A percentile compares a stretch with the other conserved stretches of the same genome.
Evolutionary conservation across 92 coral and sea anemone genomes (phyloP).

Genomic region (Montipora capitata): DNA sequence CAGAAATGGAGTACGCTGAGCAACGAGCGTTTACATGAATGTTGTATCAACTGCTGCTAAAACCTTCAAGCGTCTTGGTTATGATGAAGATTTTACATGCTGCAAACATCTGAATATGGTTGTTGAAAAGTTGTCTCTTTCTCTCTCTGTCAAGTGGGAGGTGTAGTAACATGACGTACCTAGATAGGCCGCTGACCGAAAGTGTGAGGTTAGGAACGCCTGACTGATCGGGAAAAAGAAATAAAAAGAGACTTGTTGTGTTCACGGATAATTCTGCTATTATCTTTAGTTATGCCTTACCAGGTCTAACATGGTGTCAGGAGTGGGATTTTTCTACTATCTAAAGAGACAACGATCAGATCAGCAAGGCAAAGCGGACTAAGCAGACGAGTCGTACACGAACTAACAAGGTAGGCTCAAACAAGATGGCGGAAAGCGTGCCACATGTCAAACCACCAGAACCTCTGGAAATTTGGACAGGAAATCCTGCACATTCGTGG

Average conservation of each 20-base stretch:
- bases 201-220: not conserved
- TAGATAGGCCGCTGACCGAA: not conserved
- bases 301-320: too few species aligned
- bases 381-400: too few species aligned
- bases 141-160: slow-evolving; percentile 22
- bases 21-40: not conserved
- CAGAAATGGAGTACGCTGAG: slow-evolving; percentile 23
- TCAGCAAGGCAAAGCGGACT: too few species aligned
- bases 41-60: slow-evolving; percentile 21
- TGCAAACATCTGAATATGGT: slow-evolving; percentile 20
- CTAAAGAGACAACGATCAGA: too few species aligned
- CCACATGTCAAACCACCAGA: too few species aligned
- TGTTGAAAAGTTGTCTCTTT: slow-evolving; percentile 25
- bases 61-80: slow-evolving; percentile 13
- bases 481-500: slow-evolving; percentile 75
- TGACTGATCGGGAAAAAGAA: too few species aligned
- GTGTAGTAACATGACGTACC: not conserved
- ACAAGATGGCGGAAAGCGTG: too few species aligned
- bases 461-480: slow-evolving; percentile 48
- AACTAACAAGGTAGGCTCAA: too few species aligned
- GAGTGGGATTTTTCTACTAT: too few species aligned
- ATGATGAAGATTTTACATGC: slow-evolving; percentile 26
- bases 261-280: too few species aligned
- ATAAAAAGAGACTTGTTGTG: too few species aligned
- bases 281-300: too few species aligned